Conservation (phyloP, 30 jellyfish, hydroid and myxozoan species). For the Nemopilema nomurai region DNA sequence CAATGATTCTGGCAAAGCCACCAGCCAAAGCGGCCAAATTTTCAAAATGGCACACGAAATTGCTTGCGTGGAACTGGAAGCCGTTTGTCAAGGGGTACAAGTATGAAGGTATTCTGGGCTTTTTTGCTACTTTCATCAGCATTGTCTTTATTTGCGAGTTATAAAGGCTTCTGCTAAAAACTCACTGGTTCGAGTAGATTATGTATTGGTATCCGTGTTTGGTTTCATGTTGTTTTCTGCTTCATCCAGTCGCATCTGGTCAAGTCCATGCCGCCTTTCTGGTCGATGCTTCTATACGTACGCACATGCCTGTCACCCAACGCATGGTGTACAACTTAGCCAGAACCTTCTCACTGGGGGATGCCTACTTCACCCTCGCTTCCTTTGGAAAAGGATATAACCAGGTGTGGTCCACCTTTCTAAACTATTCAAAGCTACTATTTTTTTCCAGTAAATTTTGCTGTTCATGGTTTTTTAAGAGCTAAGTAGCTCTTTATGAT, state of each 20-base stretch:
- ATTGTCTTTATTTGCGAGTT: not conserved
- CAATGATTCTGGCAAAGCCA: conserved; percentile 17
- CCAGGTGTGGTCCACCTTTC: not conserved
- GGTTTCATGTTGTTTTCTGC: not conserved
- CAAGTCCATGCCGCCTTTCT: conserved; percentile 51
- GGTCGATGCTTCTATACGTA: conserved; percentile 68
- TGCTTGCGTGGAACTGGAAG: conserved; percentile 69
- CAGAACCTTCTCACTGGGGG: conserved; percentile 49
- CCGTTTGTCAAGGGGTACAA: conserved; percentile 52
- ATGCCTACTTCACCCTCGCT: conserved; percentile 42
- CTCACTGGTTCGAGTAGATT: not conserved
- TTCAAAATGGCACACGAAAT: conserved; percentile 43
- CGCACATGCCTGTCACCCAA: conserved; percentile 78
- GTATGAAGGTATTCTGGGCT: conserved; percentile 26
- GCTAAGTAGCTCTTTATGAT: too few species aligned
- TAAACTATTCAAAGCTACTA: not conserved
- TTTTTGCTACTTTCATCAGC: not conserved
- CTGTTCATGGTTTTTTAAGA: not conserved
- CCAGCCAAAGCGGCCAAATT: not conserved
- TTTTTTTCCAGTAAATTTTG: not conserved
- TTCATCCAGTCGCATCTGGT: conserved; percentile 55
- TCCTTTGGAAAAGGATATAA: conserved; percentile 70
- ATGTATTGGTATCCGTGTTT: not conserved
- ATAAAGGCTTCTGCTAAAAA: too few species aligned
- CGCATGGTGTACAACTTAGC: conserved; percentile 68